Evolutionary conservation across 2,113 vertebrate genomes (phyloP).

Genomic region (Anser cygnoides): DNA sequence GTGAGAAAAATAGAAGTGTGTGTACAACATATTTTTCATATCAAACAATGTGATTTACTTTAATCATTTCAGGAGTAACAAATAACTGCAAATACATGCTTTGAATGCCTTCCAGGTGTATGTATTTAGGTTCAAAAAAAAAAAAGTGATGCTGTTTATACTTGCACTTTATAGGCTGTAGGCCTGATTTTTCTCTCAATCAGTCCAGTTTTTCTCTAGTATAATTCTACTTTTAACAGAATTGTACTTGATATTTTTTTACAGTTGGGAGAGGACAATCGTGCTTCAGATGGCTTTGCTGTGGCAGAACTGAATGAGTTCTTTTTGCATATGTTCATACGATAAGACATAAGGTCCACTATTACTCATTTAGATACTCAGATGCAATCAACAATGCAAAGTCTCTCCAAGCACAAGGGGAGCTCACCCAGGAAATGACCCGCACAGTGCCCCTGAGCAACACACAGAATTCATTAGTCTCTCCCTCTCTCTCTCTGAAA

Average conservation of each 20-base stretch:
- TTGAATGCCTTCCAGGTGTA: conserved; percentile 53
- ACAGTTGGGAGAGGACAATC: neutral
- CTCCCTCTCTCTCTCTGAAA: neutral
- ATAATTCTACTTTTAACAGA: neutral
- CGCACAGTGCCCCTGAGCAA: neutral
- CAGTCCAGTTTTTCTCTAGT: neutral
- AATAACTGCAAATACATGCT: conserved; percentile 52
- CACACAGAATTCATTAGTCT: neutral
- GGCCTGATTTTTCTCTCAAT: neutral
- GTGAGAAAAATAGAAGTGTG: conserved; percentile 40
- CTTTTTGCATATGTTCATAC: neutral
- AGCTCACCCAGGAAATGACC: neutral
- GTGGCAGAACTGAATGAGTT: neutral
- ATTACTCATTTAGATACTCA: neutral
- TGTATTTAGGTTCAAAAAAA: conserved; percentile 32
- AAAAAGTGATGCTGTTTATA: neutral
- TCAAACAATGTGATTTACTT: conserved; percentile 71
- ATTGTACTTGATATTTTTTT: conserved; percentile 12
- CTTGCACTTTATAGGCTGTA: neutral
- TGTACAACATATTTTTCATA: conserved; percentile 70
- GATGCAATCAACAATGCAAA: neutral
- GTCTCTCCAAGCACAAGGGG: neutral
- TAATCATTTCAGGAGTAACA: conserved; percentile 60
- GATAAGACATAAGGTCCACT: neutral
- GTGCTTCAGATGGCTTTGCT: neutral